Percentiles rank a stretch among this genome's conserved stretches.
These are phyloP conservation scores for Acrocephalus kingi DNA, from an alignment of 2,113 vertebrate species.

Conservation along the genomic window DNA sequence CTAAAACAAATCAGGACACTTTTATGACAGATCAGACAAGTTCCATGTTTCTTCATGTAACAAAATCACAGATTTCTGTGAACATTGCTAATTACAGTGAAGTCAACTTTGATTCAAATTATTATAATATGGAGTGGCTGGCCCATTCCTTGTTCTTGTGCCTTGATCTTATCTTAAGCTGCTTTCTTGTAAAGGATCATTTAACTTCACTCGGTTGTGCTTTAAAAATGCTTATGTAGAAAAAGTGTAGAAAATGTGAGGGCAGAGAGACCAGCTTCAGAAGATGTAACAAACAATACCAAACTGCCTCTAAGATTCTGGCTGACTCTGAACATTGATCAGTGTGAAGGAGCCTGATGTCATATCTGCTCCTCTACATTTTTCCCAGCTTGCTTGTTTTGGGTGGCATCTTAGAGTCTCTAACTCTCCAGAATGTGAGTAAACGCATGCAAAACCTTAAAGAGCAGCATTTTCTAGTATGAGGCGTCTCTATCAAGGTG, in stretches of 20 bases:
- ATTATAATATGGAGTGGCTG: not conserved
- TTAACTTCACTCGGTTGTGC: not conserved
- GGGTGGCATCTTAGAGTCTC: not conserved
- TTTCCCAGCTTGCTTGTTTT: not conserved
- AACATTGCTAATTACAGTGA: not conserved
- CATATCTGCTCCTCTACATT: not conserved
- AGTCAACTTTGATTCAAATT: not conserved
- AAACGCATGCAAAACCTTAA: not conserved
- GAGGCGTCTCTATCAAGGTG: not conserved
- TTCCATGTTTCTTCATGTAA: not conserved
- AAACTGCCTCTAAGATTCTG: not conserved
- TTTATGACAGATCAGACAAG: not conserved
- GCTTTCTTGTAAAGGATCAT: not conserved
- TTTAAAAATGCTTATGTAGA: not conserved
- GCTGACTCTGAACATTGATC: not conserved
- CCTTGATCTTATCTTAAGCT: not conserved
- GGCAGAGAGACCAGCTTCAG: not conserved
- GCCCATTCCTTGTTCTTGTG: not conserved
- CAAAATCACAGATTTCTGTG: not conserved
- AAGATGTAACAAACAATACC: not conserved
- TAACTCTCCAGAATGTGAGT: not conserved
- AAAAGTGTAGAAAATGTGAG: not conserved
- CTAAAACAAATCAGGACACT: not conserved
- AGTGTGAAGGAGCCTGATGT: not conserved
- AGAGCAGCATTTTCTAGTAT: not conserved